phyloP scores from a whole-genome alignment of 1,140 invertebrate genomes.

The Acromyrmex heyeri region DNA sequence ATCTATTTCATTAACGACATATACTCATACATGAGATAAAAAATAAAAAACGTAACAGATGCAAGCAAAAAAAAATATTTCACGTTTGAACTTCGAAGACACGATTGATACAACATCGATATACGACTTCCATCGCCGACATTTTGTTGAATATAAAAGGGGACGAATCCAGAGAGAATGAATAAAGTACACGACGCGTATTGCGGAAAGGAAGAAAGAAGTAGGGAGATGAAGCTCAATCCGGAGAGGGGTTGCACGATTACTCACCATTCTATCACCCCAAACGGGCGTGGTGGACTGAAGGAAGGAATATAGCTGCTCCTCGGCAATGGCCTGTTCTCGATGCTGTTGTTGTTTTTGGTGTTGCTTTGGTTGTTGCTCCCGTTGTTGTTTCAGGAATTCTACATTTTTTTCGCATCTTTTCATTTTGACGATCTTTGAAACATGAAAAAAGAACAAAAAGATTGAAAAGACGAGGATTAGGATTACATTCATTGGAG shows the following conservation, averaged over 20 bases:
- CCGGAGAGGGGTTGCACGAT: conserved; percentile 75
- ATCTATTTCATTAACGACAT: background rate
- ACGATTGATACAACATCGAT: background rate
- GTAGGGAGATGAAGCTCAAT: conserved; percentile 58
- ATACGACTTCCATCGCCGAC: conserved; percentile 53
- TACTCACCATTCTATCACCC: conserved; percentile 84
- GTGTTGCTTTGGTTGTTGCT: conserved; percentile 25
- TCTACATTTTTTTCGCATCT: background rate
- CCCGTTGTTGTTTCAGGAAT: background rate
- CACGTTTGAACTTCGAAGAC: background rate
- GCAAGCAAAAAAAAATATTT: conserved; percentile 7
- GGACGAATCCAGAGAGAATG: conserved; percentile 34
- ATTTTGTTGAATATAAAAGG: conserved; percentile 63
- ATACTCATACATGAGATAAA: background rate
- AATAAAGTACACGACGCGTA: background rate
- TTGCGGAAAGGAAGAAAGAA: conserved; percentile 1
- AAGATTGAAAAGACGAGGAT: background rate
- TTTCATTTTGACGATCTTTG: background rate
- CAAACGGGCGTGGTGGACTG: conserved; percentile 83
- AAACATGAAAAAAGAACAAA: background rate
- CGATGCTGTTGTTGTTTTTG: background rate
- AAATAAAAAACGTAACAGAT: background rate
- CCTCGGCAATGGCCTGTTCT: conserved; percentile 59
- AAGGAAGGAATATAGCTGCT: conserved; percentile 71
- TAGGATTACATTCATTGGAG: background rate